Evolutionary conservation across 64 coral and sea anemone genomes (phyloP), one percentile per base, ranked within the genome.

Genomic region (Stichodactyla mertensii): DNA sequence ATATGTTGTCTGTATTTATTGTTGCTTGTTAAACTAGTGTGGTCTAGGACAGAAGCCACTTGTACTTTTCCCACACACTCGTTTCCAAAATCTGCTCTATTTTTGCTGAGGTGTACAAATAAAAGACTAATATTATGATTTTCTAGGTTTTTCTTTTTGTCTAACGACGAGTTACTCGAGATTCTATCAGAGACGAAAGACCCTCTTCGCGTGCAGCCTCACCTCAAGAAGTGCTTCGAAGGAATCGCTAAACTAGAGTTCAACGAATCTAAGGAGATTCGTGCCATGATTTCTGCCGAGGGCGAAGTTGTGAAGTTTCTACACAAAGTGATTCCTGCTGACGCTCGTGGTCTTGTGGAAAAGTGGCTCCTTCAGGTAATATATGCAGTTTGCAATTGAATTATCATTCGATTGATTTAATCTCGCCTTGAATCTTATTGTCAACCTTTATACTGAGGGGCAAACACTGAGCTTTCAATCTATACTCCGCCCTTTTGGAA

Each of bases 151-250:
- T 98, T 98, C 92, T 98, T 98, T 79, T 77, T 98, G 11, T 98
- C 95, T 45, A 98, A 98, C 70, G 95, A 98, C 36, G 95, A 98
- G 77, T 67, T 98, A 15, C 85, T 98, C 18, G 95, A 98, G 80
- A 98, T 98, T 55, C 80, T 98, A 74, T 98, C 96, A 7, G 96
- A 98, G 85, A 98, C 96, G 5, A 98, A 98, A 86, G 96, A 98
- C 77, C 96, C 96, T 11, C 86, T 95, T 45, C 92, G 96, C 23
- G 96, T 99, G 52, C 96, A 99, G 55, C 96, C 96, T 16, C 96
- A 99, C 81, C 88, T 99, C 1, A 99, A 99, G 88, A 99, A 99
- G 64, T 99, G 96, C 90, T 99, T 99, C 67, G 96, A 99, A 53
- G 96, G 96, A 9, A 99, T 99, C 15, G 93, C 93, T 6, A 99